These are phyloP conservation scores for Gymnarchus niloticus DNA, from an alignment of 2,113 vertebrate genomes.

Conservation along the genomic window DNA sequence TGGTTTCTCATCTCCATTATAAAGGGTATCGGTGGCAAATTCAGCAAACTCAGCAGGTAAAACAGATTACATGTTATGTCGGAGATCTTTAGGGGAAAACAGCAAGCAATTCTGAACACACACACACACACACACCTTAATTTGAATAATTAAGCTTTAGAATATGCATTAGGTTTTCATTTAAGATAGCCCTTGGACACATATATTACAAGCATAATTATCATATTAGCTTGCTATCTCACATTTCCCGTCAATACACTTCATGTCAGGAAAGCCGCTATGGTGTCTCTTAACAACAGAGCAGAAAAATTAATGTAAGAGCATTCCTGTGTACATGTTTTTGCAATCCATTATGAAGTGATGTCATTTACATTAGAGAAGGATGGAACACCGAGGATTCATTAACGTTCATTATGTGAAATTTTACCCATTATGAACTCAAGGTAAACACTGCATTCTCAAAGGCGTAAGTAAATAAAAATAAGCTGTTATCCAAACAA, in stretches of 20 bases:
- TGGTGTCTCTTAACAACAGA: not conserved
- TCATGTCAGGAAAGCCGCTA: not conserved
- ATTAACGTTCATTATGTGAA: not conserved
- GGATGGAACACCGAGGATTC: not conserved
- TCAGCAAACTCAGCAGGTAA: not conserved
- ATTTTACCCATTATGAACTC: not conserved
- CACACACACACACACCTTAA: not conserved
- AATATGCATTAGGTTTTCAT: not conserved
- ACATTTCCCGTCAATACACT: not conserved
- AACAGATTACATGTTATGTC: not conserved
- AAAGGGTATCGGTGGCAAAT: not conserved
- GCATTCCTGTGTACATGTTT: not conserved
- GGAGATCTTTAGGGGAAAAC: not conserved
- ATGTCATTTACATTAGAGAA: not conserved
- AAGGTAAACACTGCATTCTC: not conserved
- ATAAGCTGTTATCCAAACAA: too few species aligned
- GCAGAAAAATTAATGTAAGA: not conserved
- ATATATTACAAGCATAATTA: not conserved
- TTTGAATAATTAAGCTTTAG: slow-evolving; percentile 7
- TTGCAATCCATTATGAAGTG: not conserved
- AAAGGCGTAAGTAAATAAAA: not conserved
- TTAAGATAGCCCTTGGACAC: not conserved
- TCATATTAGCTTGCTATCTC: not conserved
- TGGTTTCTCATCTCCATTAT: not conserved
- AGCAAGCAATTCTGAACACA: not conserved